These are phyloP conservation scores for Bufotes viridis DNA, from an alignment of 2,797 vertebrate genomes.

Conservation along the genomic window DNA sequence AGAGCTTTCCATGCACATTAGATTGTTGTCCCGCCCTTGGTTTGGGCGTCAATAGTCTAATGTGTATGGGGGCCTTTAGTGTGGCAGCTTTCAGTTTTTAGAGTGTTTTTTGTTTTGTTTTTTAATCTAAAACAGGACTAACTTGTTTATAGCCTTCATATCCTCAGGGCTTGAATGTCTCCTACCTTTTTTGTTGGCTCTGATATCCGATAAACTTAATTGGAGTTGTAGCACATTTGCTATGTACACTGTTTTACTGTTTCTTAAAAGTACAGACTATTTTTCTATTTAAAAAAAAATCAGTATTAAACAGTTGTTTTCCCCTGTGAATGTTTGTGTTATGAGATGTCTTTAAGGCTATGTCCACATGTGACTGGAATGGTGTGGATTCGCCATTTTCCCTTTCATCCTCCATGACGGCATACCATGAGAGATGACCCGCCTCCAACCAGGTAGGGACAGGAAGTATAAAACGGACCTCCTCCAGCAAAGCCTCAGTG, in stretches of 20 bases:
- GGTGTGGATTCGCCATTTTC: too few relatives aligned
- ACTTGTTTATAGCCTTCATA: neutral
- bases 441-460: too few relatives aligned
- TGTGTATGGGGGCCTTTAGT: neutral
- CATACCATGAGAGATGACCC: too few relatives aligned
- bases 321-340: neutral
- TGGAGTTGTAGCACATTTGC: neutral
- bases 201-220: neutral
- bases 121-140: neutral
- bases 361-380: too few relatives aligned
- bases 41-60: too few relatives aligned
- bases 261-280: neutral
- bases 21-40: too few relatives aligned
- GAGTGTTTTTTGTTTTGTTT: neutral
- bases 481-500: too few relatives aligned
- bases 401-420: too few relatives aligned
- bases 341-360: too few relatives aligned
- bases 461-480: too few relatives aligned
- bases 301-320: neutral
- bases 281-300: slow-evolving; percentile 20
- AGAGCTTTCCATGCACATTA: too few relatives aligned
- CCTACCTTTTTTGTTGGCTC: neutral
- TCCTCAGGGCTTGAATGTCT: slow-evolving; percentile 10
- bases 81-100: neutral
- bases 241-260: slow-evolving; percentile 4